Percentiles rank a stretch among this genome's conserved stretches.
phyloP scores from a whole-genome alignment of 92 coral and sea anemone genomes.

The Actinostola sp. region DNA sequence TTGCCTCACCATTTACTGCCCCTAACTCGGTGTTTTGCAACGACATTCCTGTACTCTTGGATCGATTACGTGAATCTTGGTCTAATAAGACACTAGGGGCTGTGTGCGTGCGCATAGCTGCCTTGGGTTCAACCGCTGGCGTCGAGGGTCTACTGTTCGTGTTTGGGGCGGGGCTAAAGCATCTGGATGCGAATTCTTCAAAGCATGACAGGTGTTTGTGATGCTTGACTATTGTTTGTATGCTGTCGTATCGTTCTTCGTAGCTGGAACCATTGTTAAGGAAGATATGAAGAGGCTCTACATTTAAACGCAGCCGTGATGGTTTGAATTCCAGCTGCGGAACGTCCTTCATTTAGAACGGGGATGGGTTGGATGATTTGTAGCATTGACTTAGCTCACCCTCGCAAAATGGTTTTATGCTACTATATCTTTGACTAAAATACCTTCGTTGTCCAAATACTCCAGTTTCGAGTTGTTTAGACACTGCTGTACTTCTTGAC shows the following conservation, averaged over 20 bases:
- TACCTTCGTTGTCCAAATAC: too few relatives aligned
- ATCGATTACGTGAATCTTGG: slow-evolving; percentile 63
- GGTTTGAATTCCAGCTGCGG: too few relatives aligned
- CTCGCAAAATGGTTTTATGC: too few relatives aligned
- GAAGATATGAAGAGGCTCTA: too few relatives aligned
- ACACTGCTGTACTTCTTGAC: too few relatives aligned
- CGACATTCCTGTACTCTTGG: slow-evolving; percentile 78
- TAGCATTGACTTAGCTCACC: too few relatives aligned
- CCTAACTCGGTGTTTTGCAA: slow-evolving; percentile 3
- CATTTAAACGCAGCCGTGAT: too few relatives aligned
- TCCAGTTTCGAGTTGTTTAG: too few relatives aligned
- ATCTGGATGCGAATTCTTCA: slow-evolving; percentile 89
- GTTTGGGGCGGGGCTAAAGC: slow-evolving; percentile 88
- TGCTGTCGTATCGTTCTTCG: slow-evolving; percentile 88
- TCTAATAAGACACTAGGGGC: slow-evolving; percentile 51
- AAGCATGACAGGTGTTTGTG: slow-evolving; percentile 87
- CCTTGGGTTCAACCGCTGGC: slow-evolving; percentile 54
- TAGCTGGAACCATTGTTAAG: slow-evolving; percentile 65
- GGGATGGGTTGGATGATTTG: too few relatives aligned
- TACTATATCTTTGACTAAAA: too few relatives aligned
- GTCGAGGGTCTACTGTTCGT: slow-evolving; percentile 76
- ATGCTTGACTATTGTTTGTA: slow-evolving; percentile 77
- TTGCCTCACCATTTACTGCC: slow-evolving; percentile 20
- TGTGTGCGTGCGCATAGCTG: slow-evolving; percentile 56
- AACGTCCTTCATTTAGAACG: too few relatives aligned